Conservation (phyloP, 2,113 vertebrate species). For the Lathamus discolor region DNA sequence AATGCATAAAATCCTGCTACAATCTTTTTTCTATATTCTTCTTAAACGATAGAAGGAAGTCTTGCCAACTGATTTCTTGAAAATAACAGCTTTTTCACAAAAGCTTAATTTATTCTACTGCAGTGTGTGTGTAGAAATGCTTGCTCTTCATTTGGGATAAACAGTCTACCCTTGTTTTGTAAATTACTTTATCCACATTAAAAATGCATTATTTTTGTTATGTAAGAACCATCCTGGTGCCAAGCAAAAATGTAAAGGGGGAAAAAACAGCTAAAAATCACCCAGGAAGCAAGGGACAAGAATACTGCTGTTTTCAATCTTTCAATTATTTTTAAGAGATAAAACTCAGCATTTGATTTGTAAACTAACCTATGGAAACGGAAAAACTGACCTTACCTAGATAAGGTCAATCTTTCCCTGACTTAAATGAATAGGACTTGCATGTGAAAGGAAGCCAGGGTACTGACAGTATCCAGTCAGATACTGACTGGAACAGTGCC, state of each 20-base stretch:
- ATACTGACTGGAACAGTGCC: not conserved
- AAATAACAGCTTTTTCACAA: not conserved
- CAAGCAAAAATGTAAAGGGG: not conserved
- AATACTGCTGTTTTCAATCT: not conserved
- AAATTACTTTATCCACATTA: not conserved
- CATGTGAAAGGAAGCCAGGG: not conserved
- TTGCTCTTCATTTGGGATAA: not conserved
- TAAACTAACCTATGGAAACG: not conserved
- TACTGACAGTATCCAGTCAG: not conserved
- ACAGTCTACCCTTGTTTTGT: not conserved
- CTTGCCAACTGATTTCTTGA: not conserved
- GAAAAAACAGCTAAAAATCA: not conserved
- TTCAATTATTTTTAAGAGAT: not conserved
- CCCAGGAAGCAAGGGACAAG: not conserved
- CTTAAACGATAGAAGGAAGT: not conserved
- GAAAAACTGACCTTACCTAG: not conserved
- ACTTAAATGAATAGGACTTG: not conserved
- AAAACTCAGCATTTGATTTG: not conserved
- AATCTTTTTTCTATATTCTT: not conserved
- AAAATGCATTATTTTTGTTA: not conserved
- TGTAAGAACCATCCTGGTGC: not conserved
- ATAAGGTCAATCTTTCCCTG: not conserved
- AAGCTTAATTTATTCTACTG: not conserved
- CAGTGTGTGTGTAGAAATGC: not conserved
- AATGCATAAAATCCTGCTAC: not conserved